Evolutionary conservation across 2,113 vertebrate species (phyloP), one percentile per base, ranked within the genome.

Genomic region (Hyaena hyaena): DNA sequence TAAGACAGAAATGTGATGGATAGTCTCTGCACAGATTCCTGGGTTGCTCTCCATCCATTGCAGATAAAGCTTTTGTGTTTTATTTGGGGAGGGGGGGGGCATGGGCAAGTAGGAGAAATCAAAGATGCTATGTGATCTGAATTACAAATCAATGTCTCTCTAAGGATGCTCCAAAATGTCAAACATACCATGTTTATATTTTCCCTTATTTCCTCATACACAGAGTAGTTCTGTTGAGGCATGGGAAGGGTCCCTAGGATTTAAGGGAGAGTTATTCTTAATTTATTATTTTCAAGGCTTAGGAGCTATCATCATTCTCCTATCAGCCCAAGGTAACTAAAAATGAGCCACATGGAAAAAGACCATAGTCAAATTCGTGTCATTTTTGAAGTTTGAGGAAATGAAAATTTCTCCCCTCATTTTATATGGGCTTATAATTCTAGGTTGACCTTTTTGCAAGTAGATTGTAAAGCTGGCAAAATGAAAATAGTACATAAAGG

Each of bases 1-100:
- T 99, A 99, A 98, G 99, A 99, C 98, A 98, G 98, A 99, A 99
- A 99, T 98, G 98, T 99, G 98, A 99, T 98, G 98, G 98, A 99
- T 99, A 98, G 98, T 98, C 97, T 98, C 98, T 98, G 98, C 98
- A 97, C 97, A 98, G 98, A 98, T 98, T 98, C 98, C 98, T 97
- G 95, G 97, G 98, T 98, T 98, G 97, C 98, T 99, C 98, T 98
- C 97, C 97, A 97, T 97, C 97, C 97, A 85, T 90, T 97, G 88
- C 94, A 96, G 90, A 97, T 97, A 96, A 95, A 97, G 98, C 98
- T 98, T 98, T 98, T 98, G 96, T 97, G 93, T 95, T 98, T 93
- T 96, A 93, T 96, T 98, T 86, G 53, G 81, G 74, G 97, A 84
- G 48, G 95, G 95, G 77, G 97, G 97, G 95, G 82, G 24, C 97